Evolutionary conservation across 2,797 vertebrate genomes (phyloP).

Genomic region (Smutsia temminckii): DNA sequence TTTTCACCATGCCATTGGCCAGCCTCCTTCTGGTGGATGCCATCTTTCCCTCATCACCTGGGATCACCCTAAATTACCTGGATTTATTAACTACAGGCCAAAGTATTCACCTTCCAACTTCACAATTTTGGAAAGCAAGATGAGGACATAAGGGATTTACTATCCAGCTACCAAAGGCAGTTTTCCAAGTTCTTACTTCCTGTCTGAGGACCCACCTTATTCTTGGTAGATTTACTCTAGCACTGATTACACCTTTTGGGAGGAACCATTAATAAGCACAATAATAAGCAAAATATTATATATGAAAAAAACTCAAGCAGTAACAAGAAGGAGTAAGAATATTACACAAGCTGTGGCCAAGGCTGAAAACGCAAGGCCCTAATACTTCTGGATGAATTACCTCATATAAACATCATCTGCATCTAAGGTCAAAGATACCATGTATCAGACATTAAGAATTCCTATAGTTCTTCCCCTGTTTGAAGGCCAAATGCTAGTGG

Average conservation of each 20-base stretch:
- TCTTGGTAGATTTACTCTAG: not conserved
- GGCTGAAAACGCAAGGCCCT: conserved; percentile 8
- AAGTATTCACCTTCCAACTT: not conserved
- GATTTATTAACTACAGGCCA: not conserved
- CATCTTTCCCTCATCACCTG: not conserved
- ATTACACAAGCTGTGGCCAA: not conserved
- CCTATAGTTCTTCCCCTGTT: not conserved
- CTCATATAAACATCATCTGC: not conserved
- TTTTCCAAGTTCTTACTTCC: conserved; percentile 29
- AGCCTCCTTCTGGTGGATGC: not conserved
- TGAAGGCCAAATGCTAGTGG: not conserved
- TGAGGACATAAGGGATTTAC: not conserved
- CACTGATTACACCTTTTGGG: not conserved
- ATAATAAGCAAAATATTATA: not conserved
- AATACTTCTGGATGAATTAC: not conserved
- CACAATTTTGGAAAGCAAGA: not conserved
- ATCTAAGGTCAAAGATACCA: not conserved
- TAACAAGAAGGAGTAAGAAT: not conserved
- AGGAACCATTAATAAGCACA: not conserved
- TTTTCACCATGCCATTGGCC: not conserved
- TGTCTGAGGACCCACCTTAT: not conserved
- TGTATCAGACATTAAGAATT: not conserved
- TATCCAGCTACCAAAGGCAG: not conserved
- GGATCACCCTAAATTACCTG: not conserved
- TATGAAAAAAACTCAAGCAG: not conserved